Evolutionary conservation across 2,113 vertebrate species (phyloP), one percentile per base, ranked within the genome.

Genomic region (Diadophis punctatus): DNA sequence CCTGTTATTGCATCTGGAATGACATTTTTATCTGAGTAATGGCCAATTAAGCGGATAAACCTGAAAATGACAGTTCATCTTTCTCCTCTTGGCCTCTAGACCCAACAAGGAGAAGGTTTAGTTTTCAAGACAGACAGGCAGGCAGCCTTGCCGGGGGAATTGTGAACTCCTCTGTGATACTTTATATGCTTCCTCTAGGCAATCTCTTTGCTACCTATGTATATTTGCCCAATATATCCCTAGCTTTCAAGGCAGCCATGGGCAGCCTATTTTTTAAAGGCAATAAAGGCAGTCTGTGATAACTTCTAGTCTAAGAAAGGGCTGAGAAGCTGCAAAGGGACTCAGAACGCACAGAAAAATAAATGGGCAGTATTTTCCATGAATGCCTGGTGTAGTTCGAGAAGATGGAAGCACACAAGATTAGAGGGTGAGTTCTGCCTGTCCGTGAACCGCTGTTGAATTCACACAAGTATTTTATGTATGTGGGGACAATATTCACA

Each of bases 21-120:
- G 93, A 91, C 80, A 86, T 93, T 90, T 86, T 90, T 90, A 92
- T 95, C 94, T 94, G 27, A 58, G 84, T 80, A 84, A 88, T 95
- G 90, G 63, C 0, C 4, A 94, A 93, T 34, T 39, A 90, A 90
- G 90, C 0, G 8, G 14, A 93, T 94, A 95, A 96, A 92, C 84
- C 9, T 52, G 92, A 86, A 91, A 93, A 92, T 89, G 0, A 0
- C 56, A 80, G 14, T 91, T 56, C 43, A 58, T 80, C 30, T 85
- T 12, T 46, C 27, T 87, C 94, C 95, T 91, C 1, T 2, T 90
- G 92, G 55, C 92, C 88, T 92, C 90, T 90, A 90, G 46, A 48
- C 27, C 87, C 30, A 89, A 16, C n/a, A 34, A 56, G 53, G 46
- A n/a, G 48, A 60, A 84, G 2, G 22, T 85, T 85, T 56, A 16